Percentiles rank a stretch among this genome's conserved stretches.
These are phyloP conservation scores for Hucho hucho DNA, from an alignment of 2,113 vertebrate species.

Conservation along the genomic window DNA sequence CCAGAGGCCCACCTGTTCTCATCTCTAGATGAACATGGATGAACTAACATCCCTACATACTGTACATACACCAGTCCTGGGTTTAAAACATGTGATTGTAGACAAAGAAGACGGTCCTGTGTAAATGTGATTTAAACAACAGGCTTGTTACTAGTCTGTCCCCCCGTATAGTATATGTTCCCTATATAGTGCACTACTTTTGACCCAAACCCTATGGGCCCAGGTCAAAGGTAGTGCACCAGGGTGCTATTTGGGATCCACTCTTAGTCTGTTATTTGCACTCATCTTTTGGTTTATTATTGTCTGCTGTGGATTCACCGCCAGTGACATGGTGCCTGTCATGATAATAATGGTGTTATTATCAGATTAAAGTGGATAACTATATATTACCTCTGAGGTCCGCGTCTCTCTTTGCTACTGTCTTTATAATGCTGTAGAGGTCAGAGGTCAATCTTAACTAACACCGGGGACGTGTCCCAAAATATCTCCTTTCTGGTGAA, in stretches of 20 bases:
- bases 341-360: constrained; percentile 21
- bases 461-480: background rate
- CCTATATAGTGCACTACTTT: no score
- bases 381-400: constrained; percentile 22
- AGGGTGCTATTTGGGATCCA: no score
- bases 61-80: background rate
- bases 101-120: no score
- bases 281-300: constrained; percentile 16
- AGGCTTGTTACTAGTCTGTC: no score
- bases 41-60: background rate
- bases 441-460: background rate
- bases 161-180: no score
- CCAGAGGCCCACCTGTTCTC: background rate
- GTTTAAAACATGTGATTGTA: background rate
- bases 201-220: no score
- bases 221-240: no score
- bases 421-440: constrained; percentile 5
- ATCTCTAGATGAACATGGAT: background rate
- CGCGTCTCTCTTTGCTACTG: constrained; percentile 35
- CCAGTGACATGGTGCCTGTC: constrained; percentile 13
- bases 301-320: constrained; percentile 26
- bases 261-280: constrained; percentile 38
- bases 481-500: no score
- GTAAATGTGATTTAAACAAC: no score
- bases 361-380: constrained; percentile 49